Conservation (phyloP, 2,113 vertebrate species). For the Otus sunia region DNA sequence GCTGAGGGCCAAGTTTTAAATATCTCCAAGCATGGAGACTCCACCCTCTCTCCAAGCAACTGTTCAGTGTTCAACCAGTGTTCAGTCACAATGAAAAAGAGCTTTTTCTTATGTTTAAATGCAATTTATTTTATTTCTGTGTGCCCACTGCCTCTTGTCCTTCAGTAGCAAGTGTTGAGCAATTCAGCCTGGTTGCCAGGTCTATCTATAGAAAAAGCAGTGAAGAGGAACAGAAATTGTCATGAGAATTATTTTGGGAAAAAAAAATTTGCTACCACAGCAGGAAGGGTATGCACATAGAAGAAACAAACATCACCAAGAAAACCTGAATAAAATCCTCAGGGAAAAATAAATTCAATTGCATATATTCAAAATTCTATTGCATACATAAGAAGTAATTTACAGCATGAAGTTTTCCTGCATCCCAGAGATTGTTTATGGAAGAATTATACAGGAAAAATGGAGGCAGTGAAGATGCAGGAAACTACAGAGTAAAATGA, state of each 20-base stretch:
- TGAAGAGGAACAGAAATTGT: background rate
- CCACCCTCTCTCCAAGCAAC: accelerated
- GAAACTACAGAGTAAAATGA: background rate
- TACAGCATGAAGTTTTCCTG: background rate
- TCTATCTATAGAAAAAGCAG: background rate
- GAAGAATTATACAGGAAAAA: constrained; percentile 42
- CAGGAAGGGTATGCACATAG: background rate
- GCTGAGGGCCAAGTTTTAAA: background rate
- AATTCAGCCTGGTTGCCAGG: background rate
- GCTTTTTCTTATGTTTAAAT: background rate
- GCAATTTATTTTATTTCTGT: background rate
- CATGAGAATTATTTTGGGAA: background rate
- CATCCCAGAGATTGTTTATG: background rate
- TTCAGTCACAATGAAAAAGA: background rate
- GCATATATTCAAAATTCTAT: background rate
- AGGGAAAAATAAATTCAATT: background rate
- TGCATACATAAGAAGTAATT: background rate
- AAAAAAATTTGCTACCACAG: background rate
- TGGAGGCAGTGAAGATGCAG: background rate
- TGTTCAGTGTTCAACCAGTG: background rate
- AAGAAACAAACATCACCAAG: background rate
- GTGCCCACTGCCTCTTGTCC: background rate
- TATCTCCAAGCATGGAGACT: background rate
- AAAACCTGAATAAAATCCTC: background rate
- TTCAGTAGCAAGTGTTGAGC: background rate